A percentile compares a stretch with the other conserved stretches of the same genome.
Conservation (phyloP, 2,888 invertebrate genomes). For the Cephus sareptanus region DNA sequence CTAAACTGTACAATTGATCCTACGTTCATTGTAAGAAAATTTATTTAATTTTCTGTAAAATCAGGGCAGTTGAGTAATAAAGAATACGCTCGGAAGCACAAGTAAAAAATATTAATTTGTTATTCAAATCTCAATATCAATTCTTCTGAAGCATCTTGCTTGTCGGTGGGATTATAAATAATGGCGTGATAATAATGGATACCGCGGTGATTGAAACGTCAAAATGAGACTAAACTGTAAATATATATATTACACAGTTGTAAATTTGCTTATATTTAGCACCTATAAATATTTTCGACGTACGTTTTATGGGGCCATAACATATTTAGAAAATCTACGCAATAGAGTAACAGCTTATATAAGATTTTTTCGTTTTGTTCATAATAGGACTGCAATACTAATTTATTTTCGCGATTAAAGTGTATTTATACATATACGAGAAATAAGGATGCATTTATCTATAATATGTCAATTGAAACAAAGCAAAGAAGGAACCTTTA, state of each 20-base stretch:
- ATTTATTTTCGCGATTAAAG: neutral
- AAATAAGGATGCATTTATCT: neutral
- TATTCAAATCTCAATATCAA: neutral
- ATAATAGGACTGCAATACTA: neutral
- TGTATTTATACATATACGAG: neutral
- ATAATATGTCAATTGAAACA: neutral
- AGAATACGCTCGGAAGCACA: neutral
- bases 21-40: neutral
- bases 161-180: neutral
- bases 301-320: neutral
- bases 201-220: neutral
- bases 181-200: neutral
- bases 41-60: neutral
- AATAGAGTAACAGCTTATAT: neutral
- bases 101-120: neutral
- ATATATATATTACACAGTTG: neutral
- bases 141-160: neutral
- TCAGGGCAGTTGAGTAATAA: neutral
- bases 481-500: neutral
- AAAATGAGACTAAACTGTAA: neutral
- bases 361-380: neutral
- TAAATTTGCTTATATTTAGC: neutral
- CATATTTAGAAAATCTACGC: slow-evolving; percentile 1
- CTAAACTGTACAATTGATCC: neutral
- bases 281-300: neutral